phyloP scores from a whole-genome alignment of 2,888 invertebrate species.

The Nephrotoma appendiculata region DNA sequence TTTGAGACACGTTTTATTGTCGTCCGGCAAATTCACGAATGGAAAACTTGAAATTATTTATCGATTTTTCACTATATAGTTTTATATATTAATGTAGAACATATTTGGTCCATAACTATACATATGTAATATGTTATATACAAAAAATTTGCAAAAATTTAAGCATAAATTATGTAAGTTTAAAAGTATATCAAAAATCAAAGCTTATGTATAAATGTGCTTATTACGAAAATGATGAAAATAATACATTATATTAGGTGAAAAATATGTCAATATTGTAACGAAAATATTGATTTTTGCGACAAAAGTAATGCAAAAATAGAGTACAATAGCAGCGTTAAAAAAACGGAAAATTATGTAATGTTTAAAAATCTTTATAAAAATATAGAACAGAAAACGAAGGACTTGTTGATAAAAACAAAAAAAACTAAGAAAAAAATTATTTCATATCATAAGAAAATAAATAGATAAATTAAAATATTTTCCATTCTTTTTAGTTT shows the following conservation, averaged over 20 bases:
- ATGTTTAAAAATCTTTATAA: not conserved
- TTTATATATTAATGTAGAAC: not conserved
- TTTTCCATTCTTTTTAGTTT: not conserved
- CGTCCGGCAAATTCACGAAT: not conserved
- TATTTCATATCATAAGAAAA: not conserved
- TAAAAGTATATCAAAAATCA: not conserved
- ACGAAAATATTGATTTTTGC: not conserved
- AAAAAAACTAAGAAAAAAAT: not conserved
- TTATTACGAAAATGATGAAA: not conserved
- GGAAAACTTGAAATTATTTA: not conserved
- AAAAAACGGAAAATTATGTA: not conserved
- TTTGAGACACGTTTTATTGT: not conserved
- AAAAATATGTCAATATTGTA: not conserved
- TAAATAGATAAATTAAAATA: not conserved
- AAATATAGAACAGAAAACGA: not conserved
- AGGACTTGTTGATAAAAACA: not conserved
- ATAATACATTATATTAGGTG: not conserved
- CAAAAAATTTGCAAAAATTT: not conserved
- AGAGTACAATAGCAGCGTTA: not conserved
- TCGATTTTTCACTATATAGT: not conserved
- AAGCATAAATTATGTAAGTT: not conserved
- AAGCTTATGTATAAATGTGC: not conserved
- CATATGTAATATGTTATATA: not conserved
- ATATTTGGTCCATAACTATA: not conserved
- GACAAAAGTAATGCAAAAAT: not conserved